phyloP scores from a whole-genome alignment of 2,113 vertebrate genomes.

The Aspidoscelis tigris region DNA sequence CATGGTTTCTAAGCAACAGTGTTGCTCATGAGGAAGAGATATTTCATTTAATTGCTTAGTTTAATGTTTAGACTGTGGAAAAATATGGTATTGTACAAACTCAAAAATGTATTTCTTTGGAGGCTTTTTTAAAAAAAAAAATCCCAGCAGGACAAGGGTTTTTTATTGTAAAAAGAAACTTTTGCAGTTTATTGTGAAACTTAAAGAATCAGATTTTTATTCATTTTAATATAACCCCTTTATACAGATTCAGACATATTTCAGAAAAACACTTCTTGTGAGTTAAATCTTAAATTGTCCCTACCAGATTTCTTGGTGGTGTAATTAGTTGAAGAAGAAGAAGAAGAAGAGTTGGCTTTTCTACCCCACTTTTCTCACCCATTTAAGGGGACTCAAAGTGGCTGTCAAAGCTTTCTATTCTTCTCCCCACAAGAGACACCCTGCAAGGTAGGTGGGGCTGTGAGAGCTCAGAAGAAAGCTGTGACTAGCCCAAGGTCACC shows the following conservation, averaged over 20 bases:
- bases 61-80: neutral
- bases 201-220: neutral
- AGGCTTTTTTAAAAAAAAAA: neutral
- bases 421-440: no score
- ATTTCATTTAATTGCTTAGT: no score
- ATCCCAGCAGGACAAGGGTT: neutral
- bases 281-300: no score
- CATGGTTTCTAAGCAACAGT: constrained; percentile 1
- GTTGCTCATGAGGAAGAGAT: neutral
- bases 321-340: no score
- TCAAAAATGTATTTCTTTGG: neutral
- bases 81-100: neutral
- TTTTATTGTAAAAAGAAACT: neutral
- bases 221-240: neutral
- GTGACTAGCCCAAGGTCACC: no score
- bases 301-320: no score
- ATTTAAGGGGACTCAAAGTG: no score
- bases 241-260: neutral
- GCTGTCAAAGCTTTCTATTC: no score
- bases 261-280: neutral
- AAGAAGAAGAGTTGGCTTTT: no score
- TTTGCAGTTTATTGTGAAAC: neutral
- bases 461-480: no score
- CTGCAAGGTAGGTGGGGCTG: no score
- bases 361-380: no score